Conservation (phyloP, 1,140 invertebrate genomes). For the Platorchestia sp. region DNA sequence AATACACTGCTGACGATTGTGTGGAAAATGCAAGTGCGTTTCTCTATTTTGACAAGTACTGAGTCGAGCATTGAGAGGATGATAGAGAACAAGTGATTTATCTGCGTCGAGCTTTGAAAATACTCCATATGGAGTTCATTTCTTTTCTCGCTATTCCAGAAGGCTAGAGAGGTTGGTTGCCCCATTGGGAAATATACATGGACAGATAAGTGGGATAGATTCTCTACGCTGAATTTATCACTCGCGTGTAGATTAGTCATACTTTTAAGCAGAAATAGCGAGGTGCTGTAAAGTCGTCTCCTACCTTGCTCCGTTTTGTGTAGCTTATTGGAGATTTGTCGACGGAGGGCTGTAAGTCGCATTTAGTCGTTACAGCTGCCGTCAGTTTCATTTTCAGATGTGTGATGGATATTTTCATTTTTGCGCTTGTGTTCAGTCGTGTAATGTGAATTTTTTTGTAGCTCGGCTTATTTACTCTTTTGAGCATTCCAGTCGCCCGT, state of each 20-base stretch:
- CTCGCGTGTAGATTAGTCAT: background rate
- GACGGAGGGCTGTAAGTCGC: background rate
- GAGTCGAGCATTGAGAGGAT: background rate
- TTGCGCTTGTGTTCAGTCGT: background rate
- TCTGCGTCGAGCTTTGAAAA: too few species aligned
- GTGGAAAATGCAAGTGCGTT: background rate
- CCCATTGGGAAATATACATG: background rate
- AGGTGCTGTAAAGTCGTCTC: background rate
- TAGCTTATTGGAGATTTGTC: background rate
- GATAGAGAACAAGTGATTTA: background rate
- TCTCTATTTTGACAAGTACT: background rate
- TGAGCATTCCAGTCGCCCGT: conserved; percentile 43
- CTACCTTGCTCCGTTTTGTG: background rate
- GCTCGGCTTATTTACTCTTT: background rate
- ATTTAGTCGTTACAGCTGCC: background rate
- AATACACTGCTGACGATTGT: background rate
- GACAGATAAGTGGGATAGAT: background rate
- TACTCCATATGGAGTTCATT: background rate
- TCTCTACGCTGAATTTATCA: background rate
- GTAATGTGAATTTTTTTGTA: conserved; percentile 8
- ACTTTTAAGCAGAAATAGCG: background rate
- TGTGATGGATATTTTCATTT: background rate
- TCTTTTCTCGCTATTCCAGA: background rate
- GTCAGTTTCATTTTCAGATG: background rate
- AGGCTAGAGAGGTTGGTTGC: background rate